These are phyloP conservation scores for Microctonus hyperodae DNA, from an alignment of 2,888 invertebrate genomes.

Conservation along the genomic window DNA sequence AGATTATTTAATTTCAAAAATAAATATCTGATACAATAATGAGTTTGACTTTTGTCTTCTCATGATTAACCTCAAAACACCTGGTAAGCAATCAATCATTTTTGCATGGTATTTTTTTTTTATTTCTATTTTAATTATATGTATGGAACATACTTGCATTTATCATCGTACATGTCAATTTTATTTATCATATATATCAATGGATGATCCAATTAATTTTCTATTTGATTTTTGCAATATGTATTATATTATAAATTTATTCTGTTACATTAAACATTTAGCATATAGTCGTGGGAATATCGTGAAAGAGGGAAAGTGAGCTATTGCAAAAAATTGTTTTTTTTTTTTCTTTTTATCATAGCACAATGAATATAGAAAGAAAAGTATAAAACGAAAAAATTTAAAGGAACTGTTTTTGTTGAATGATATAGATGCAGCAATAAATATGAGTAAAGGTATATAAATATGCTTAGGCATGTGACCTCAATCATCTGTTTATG, in stretches of 20 bases:
- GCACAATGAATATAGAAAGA: neutral
- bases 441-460: too few relatives aligned
- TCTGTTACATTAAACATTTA: neutral
- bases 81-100: conserved; percentile 2
- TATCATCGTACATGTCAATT: too few relatives aligned
- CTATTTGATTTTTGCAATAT: neutral
- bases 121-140: neutral
- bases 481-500: neutral
- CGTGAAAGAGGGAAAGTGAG: neutral
- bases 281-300: neutral
- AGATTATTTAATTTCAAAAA: neutral
- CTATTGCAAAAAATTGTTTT: neutral
- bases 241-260: neutral
- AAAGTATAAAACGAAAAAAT: neutral
- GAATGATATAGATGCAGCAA: neutral
- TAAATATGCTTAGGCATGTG: too few relatives aligned
- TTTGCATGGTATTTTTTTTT: neutral
- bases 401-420: neutral
- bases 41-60: neutral
- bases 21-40: neutral
- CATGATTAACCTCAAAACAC: conserved; percentile 8
- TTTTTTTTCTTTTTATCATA: neutral
- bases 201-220: neutral
- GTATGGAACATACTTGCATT: neutral
- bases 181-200: too few relatives aligned